Conservation (phyloP, 2,113 vertebrate species). For the Psilopogon haemacephalus region DNA sequence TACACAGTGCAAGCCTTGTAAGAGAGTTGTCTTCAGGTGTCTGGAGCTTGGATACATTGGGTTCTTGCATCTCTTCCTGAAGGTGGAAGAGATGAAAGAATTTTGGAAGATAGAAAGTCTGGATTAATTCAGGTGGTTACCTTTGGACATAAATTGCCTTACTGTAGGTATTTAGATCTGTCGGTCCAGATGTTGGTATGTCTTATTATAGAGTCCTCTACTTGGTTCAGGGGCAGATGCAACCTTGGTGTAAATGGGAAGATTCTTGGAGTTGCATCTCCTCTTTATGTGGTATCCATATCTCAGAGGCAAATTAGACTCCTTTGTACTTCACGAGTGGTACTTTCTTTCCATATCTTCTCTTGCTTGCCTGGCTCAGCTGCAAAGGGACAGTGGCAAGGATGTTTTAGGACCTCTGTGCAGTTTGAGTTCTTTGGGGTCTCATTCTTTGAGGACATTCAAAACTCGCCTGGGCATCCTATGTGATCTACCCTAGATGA, state of each 20-base stretch:
- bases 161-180: neutral
- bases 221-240: neutral
- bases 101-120: neutral
- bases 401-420: neutral
- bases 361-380: neutral
- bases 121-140: neutral
- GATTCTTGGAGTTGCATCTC: neutral
- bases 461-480: no score
- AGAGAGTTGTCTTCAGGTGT: accelerated
- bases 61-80: neutral
- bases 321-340: neutral
- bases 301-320: neutral
- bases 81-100: neutral
- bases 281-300: neutral
- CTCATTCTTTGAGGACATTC: no score
- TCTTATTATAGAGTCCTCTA: neutral
- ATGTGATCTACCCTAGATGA: no score
- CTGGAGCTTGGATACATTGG: neutral
- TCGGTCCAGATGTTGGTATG: accelerated
- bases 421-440: neutral
- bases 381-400: neutral
- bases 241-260: neutral
- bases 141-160: neutral
- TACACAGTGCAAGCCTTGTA: neutral
- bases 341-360: neutral